Evolutionary conservation across 2,797 vertebrate species (phyloP).

Genomic region (Anomalospiza imberbis): DNA sequence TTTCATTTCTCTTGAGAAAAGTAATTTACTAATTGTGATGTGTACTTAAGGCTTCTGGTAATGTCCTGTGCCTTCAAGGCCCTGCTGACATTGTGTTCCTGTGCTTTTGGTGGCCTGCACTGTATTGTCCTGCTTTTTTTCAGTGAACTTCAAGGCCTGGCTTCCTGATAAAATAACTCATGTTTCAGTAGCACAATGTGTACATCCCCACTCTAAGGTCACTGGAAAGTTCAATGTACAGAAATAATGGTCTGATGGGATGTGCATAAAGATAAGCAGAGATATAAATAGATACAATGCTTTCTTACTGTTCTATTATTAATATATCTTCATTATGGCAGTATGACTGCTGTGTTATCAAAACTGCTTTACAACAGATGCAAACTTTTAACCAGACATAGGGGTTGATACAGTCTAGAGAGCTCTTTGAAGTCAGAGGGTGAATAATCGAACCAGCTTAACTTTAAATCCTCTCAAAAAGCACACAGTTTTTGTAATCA

Average conservation of each 20-base stretch:
- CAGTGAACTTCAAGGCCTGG: not conserved
- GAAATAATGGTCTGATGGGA: not conserved
- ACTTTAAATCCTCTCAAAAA: conserved; percentile 27
- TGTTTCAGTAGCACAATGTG: not conserved
- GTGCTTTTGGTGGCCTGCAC: not conserved
- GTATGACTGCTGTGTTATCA: not conserved
- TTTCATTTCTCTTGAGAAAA: not conserved
- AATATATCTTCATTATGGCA: not conserved
- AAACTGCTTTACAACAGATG: conserved; percentile 8
- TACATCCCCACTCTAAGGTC: not conserved
- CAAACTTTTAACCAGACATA: conserved; percentile 11
- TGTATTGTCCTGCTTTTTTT: not conserved
- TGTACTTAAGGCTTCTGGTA: not conserved
- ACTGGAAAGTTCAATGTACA: not conserved
- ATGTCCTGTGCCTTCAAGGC: not conserved
- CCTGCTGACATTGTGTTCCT: accelerated
- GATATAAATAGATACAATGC: not conserved
- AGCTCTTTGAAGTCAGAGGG: conserved; percentile 3
- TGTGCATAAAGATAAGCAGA: not conserved
- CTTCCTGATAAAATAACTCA: not conserved
- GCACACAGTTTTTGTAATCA: not conserved
- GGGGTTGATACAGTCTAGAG: not conserved
- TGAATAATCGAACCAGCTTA: conserved; percentile 15
- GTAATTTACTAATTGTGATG: not conserved
- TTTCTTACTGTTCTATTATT: not conserved